A percentile compares a stretch with the other conserved stretches of the same genome.
phyloP scores from a whole-genome alignment of 2,888 invertebrate species.

The Drosophila macrospina region DNA sequence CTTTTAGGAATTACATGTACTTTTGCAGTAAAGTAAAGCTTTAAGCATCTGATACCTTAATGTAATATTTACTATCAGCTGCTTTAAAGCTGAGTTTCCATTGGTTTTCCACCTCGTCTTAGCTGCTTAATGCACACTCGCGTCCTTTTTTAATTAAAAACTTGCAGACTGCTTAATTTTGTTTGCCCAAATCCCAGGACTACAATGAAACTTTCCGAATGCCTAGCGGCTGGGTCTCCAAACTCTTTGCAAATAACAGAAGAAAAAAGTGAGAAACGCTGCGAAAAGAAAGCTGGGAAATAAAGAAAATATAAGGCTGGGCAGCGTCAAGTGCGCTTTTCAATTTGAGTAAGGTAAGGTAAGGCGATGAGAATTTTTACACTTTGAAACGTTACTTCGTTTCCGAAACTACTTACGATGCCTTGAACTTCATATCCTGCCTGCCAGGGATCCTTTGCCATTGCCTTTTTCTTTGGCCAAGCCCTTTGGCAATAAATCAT shows the following conservation, averaged over 20 bases:
- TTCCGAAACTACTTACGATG: conserved; percentile 81
- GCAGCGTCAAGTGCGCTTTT: conserved; percentile 78
- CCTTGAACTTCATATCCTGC: conserved; percentile 79
- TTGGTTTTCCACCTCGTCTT: conserved; percentile 43
- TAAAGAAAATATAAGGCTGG: conserved; percentile 49
- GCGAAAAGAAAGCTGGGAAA: conserved; percentile 4
- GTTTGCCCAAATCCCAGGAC: conserved; percentile 81
- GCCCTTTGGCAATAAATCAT: conserved; percentile 79
- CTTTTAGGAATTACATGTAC: not conserved
- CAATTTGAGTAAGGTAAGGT: conserved; percentile 81
- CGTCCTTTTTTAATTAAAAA: conserved; percentile 80
- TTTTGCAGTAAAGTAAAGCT: not conserved
- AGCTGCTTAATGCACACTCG: conserved; percentile 70
- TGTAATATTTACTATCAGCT: conserved; percentile 4
- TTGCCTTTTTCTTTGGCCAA: conserved; percentile 38
- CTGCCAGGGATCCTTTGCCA: conserved; percentile 31
- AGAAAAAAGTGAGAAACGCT: conserved; percentile 10
- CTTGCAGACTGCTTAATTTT: conserved; percentile 82
- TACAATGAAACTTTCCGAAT: conserved; percentile 73
- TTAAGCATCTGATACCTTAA: conserved; percentile 11
- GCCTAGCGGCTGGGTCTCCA: conserved; percentile 53
- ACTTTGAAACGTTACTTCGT: conserved; percentile 64
- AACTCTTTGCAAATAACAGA: conserved; percentile 28
- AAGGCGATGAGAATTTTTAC: conserved; percentile 64
- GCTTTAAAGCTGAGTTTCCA: conserved; percentile 28